These are phyloP conservation scores for Ophiothrix spiculata DNA, from an alignment of 35 echinoderm and acorn worm species.

Conservation along the genomic window DNA sequence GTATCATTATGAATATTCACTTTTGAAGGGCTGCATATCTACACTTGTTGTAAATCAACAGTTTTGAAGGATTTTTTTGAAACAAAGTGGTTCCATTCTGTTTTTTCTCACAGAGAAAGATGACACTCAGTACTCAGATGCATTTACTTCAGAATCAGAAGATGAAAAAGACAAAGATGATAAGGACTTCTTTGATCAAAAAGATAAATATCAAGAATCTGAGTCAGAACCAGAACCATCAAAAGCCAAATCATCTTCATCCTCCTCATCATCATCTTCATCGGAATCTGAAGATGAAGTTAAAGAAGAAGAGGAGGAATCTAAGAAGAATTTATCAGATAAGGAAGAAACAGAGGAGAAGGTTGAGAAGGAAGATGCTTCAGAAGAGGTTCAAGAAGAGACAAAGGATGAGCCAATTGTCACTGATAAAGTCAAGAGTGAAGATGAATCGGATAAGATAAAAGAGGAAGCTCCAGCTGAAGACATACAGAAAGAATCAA, in stretches of 20 bases:
- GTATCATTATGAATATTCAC: no score
- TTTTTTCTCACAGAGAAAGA: no score
- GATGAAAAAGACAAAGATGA: not conserved
- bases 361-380: constrained; percentile 18
- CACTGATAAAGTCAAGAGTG: constrained; percentile 12
- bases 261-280: no score
- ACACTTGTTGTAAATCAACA: no score
- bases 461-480: constrained; percentile 7
- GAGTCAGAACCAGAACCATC: not conserved
- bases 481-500: not conserved
- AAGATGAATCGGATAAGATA: not conserved
- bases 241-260: not conserved
- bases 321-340: no score
- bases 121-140: not conserved
- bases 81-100: no score
- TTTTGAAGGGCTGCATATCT: no score
- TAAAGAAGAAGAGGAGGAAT: constrained; percentile 5
- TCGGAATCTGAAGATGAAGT: constrained; percentile 12
- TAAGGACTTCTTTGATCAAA: no score
- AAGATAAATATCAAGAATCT: not conserved
- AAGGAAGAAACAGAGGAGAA: not conserved
- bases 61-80: no score
- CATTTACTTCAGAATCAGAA: constrained; percentile 1
- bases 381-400: not conserved
- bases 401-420: constrained; percentile 11